Base-by-base conservation (phyloP, 2,888 invertebrate species). In the Oscheius myriophilus region DNA sequence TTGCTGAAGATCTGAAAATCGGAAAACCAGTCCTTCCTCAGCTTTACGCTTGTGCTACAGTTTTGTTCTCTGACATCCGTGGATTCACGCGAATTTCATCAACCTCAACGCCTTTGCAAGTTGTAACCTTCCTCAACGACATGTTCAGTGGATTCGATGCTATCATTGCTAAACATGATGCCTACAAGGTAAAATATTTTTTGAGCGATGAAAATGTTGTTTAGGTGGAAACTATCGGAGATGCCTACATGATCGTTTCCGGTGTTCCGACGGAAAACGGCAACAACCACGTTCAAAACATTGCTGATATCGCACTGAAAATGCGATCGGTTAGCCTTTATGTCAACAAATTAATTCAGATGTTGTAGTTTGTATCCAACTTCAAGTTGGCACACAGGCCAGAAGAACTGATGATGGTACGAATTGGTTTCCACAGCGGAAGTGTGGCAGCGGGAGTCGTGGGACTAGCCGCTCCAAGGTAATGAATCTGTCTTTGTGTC, bases 201-300 rank as follows among this genome's bases (percentile, higher is more conserved):
- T 23, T 12, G 16, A 6, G 16, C 7, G n/a, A 45, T 59, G 46
- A 0, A 14, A 6, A 59, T 42, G 14, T 49, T 4, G 12, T 43
- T 14, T 26, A 74, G 74, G 74, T 81, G 3, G 81, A 81, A 63
- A 81, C 81, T 12, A 85, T 85, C 54, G 85, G 85, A 9, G 85
- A 85, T 64, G 85, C 85, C 7, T 85, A 85, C 73, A 84, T 86
- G 85, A 84, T 85, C 70, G 84, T 86, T 9, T 81, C 80, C 7
- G 85, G 85, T 41, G 82, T 85, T 14, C 85, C 85, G n/a, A 81
- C 77, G 21, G 83, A 84, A 58, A 85, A 85, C 67, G 85, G 84
- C 41, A 86, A 85, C 67, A 69, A 74, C 23, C 85, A 85, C 67
- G 85, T 79, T 3, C 81, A 81, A 62, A 75, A 85, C 58, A 85